These are phyloP conservation scores for Ammodytes marinus DNA, from an alignment of 2,113 vertebrate species.

Conservation along the genomic window DNA sequence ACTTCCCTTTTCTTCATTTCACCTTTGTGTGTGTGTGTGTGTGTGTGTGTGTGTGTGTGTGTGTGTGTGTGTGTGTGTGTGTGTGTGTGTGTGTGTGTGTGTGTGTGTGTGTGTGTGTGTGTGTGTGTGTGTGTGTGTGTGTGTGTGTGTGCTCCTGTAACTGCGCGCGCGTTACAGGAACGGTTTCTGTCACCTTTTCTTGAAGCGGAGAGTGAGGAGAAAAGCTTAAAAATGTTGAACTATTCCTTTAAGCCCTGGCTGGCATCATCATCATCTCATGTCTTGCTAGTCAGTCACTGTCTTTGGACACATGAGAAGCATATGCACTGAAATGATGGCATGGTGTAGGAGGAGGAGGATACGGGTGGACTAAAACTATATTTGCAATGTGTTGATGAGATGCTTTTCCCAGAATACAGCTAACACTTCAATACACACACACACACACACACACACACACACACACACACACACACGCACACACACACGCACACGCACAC, in stretches of 20 bases:
- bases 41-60: too few relatives aligned
- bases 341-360: constrained; percentile 1
- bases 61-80: too few relatives aligned
- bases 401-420: constrained; percentile 23
- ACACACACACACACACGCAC: background rate
- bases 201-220: too few relatives aligned
- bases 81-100: too few relatives aligned
- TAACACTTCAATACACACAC: background rate
- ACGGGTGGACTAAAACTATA: constrained; percentile 1
- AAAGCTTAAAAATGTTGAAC: too few relatives aligned
- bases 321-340: background rate
- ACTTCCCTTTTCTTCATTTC: too few relatives aligned
- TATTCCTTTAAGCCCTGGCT: background rate
- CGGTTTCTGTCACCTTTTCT: too few relatives aligned
- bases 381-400: background rate
- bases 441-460: background rate
- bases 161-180: too few relatives aligned
- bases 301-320: background rate
- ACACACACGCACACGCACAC: background rate
- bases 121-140: too few relatives aligned
- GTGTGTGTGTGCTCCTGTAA: too few relatives aligned
- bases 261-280: background rate
- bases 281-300: background rate
- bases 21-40: too few relatives aligned
- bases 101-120: too few relatives aligned